Conservation (phyloP, 2,113 vertebrate genomes). For the Percopsis transmontana region DNA sequence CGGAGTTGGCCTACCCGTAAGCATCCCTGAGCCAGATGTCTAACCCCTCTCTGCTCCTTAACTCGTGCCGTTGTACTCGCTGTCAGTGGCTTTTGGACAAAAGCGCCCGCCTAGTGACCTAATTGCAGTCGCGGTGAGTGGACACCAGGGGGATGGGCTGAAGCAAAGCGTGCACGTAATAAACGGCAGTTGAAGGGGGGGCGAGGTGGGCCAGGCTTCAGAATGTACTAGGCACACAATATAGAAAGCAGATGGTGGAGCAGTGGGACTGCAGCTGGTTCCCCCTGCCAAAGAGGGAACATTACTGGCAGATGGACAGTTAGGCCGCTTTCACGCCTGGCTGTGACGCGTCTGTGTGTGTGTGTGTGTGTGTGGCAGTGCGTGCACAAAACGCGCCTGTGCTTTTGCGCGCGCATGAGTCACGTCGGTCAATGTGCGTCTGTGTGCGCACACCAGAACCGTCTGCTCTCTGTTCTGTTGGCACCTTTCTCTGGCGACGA, state of each 20-base stretch:
- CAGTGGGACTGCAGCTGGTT: conserved; percentile 75
- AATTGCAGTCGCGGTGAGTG: too few relatives aligned
- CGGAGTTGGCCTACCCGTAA: too few relatives aligned
- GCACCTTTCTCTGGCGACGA: conserved; percentile 39
- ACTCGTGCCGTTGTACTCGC: too few relatives aligned
- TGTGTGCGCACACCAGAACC: conserved; percentile 36
- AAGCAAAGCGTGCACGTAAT: conserved; percentile 42
- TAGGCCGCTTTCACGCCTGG: conserved; percentile 54
- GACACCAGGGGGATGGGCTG: background rate
- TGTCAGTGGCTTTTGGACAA: too few relatives aligned
- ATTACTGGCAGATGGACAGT: conserved; percentile 66
- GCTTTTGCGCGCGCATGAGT: background rate
- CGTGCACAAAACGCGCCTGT: background rate
- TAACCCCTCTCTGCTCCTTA: too few relatives aligned
- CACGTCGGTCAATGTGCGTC: conserved; percentile 12
- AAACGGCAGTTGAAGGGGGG: conserved; percentile 42
- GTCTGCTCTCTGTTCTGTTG: conserved; percentile 29
- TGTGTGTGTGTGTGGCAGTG: background rate
- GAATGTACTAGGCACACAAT: conserved; percentile 77
- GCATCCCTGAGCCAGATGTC: too few relatives aligned
- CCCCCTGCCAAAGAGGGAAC: conserved; percentile 63
- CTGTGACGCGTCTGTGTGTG: conserved; percentile 20
- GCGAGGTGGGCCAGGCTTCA: conserved; percentile 37
- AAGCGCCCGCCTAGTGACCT: too few relatives aligned
- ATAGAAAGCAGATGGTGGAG: conserved; percentile 80